A percentile compares a stretch with the other conserved stretches of the same genome.
These are phyloP conservation scores for Heteronetta atricapilla DNA, from an alignment of 2,113 vertebrate genomes.

Conservation along the genomic window DNA sequence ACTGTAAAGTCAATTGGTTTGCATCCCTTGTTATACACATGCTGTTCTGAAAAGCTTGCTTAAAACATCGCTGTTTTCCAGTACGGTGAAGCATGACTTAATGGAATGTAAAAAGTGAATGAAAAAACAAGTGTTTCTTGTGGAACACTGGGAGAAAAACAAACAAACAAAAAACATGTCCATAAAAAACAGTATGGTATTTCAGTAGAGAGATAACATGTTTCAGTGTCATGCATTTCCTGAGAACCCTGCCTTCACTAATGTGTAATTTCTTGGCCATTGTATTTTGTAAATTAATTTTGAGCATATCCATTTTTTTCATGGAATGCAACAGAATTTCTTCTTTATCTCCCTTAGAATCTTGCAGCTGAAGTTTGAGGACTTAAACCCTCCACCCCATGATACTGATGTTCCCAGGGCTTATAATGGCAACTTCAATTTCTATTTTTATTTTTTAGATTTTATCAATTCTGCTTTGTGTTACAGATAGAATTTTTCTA, in stretches of 20 bases:
- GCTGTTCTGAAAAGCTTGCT: neutral
- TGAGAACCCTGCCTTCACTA: neutral
- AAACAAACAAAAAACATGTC: neutral
- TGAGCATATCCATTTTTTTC: neutral
- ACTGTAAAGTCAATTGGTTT: neutral
- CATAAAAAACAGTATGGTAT: neutral
- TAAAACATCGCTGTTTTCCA: neutral
- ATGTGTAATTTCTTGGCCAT: neutral
- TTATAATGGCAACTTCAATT: neutral
- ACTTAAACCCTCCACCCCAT: neutral
- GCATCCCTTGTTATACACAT: neutral
- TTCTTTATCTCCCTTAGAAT: neutral
- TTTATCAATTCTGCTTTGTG: neutral
- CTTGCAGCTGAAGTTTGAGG: neutral
- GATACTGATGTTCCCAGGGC: neutral
- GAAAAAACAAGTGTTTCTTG: neutral
- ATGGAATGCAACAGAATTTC: neutral
- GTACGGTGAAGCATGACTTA: neutral
- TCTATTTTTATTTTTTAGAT: neutral
- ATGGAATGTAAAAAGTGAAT: neutral
- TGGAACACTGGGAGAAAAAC: neutral
- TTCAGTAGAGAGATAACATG: neutral
- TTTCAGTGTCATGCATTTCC: neutral
- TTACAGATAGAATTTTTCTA: neutral
- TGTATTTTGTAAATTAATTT: neutral